Base-by-base conservation (phyloP, 1,140 invertebrate genomes). In the Zaprionus lachaisei region DNA sequence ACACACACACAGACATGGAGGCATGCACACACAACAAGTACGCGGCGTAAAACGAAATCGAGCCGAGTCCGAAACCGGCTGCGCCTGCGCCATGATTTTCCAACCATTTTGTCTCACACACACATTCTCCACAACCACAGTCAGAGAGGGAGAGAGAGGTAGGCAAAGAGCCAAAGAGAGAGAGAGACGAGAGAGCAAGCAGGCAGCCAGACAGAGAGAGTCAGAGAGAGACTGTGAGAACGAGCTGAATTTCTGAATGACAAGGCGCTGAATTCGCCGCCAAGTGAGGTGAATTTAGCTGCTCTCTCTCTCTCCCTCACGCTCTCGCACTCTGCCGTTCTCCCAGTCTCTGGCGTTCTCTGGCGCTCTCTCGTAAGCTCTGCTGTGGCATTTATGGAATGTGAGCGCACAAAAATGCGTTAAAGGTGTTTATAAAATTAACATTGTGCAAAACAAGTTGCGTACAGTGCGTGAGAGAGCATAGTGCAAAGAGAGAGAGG, bases 371-470 rank as follows among this genome's bases (percentile, higher is more conserved):
- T 55, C 6, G 22, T 34, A 31, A 55, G 17, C 55, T 66, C 22
- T 55, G 67, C 61, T 71, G 34, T 64, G 85, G 85, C 82, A 90
- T 90, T 90, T 90, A 91, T 90, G 85, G 85, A 90, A 90, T 90
- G 85, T 90, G 79, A 91, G 85, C 86, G 86, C 82, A 86, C 79
- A 90, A 90, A 90, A 91, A 90, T 90, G 85, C 85, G 85, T 90
- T 90, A 90, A 90, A 90, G 85, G 85, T 90, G 85, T 90, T 90
- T 90, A 90, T 90, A 90, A 91, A 90, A 90, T 90, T 90, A 90
- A 90, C 90, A 90, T 90, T 90, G 85, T 90, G 85, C 86, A 91
- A 91, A 90, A 90, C 85, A 90, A 90, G 85, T 91, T 90, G 85
- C 85, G 77, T 81, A 70, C 28, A 60, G 60, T 38, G 63, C 34